Percentiles rank a stretch among this genome's conserved stretches.
Evolutionary conservation across 2,797 vertebrate genomes (phyloP).

Genomic region (Gallinago stenura): DNA sequence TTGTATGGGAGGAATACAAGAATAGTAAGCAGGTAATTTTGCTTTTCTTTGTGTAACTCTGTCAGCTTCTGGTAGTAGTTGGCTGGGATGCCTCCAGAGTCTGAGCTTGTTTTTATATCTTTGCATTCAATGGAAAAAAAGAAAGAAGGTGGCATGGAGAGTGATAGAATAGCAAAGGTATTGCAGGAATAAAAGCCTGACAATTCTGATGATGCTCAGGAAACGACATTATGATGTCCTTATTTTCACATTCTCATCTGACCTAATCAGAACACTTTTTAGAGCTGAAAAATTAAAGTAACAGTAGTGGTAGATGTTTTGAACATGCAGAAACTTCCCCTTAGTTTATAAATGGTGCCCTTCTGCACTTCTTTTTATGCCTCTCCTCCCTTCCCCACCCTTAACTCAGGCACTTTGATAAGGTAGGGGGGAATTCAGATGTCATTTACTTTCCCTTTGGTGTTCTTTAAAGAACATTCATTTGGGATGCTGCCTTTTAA

Average conservation of each 20-base stretch:
- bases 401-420: neutral
- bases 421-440: neutral
- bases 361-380: neutral
- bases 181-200: neutral
- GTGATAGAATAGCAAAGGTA: neutral
- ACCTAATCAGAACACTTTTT: neutral
- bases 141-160: neutral
- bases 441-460: neutral
- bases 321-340: neutral
- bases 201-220: neutral
- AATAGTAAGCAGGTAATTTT: neutral
- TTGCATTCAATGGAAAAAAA: neutral
- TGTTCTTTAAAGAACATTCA: neutral
- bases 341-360: neutral
- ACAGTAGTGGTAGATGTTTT: neutral
- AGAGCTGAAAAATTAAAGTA: neutral
- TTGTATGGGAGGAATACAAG: neutral
- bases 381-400: rapidly evolving
- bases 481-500: neutral
- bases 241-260: neutral
- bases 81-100: neutral
- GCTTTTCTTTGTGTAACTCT: neutral
- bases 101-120: neutral
- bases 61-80: neutral
- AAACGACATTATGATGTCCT: neutral